Base-by-base conservation (phyloP, 37 sponge, comb jelly and placozoan genomes). In the Lycopodina hypogea region DNA sequence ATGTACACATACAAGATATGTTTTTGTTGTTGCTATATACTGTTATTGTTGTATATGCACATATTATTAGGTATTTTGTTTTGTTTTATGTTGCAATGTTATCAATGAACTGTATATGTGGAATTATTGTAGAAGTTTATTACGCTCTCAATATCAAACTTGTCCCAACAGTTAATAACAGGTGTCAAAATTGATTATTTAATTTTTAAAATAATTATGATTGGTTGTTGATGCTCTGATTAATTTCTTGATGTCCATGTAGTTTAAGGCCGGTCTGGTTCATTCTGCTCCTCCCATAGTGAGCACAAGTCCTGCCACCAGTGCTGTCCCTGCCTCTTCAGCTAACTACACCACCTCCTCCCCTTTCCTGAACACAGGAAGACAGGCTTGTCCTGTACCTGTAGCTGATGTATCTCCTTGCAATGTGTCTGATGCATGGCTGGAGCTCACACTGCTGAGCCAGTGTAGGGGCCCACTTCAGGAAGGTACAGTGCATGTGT, bases 401-500 rank as follows among this genome's bases (percentile, higher is more conserved):
- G 7, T 65, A 11, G 30, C 30, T 3, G 66, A 65, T 32, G 34
- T 32, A 65, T 32, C 66, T 4, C 35, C 66, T 32, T 32, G 9
- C 3, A 69, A 79, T 36, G 39, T 79, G 18, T 82, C 82, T 28
- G 56, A 40, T 45, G 79, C 71, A 41, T 91, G 92, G 92, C 39
- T 84, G 77, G 92, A 91, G 71, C 61, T 91, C 42, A 71, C 71
- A 33, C 58, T 79, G 36, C 76, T 91, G 24, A 78, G 88, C 30
- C 87, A 91, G 77, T 91, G 92, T 41, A 72, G 59, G 45, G 92
- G 92, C 62, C 63, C 56, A 1, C 50, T 69, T 17, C 87, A 91
- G 59, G 64, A 78, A 75, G 92, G 88, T 83, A 56, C 29, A 71
- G 60, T 12, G 12, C 18, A n/a, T n/a, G 28, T 18, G 63, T n/a